Percentiles rank a stretch among this genome's conserved stretches.
These are phyloP conservation scores for Adrianichthys oophorus DNA, from an alignment of 2,797 vertebrate species.

Conservation along the genomic window DNA sequence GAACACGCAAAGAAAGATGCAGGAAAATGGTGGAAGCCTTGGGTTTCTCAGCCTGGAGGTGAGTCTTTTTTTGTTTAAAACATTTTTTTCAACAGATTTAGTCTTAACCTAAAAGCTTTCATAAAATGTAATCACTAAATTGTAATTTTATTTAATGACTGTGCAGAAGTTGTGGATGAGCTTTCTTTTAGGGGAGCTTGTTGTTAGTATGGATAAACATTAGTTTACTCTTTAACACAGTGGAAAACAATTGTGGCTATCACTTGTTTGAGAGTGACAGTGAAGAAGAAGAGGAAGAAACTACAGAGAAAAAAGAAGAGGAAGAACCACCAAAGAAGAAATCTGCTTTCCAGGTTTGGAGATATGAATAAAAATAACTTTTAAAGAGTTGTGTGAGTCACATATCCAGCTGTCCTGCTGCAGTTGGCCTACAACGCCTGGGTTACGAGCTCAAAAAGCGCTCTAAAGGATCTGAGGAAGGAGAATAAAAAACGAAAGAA, in stretches of 20 bases:
- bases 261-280: conserved; percentile 78
- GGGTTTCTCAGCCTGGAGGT: conserved; percentile 70
- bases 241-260: conserved; percentile 70
- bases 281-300: conserved; percentile 77
- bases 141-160: no score
- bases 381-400: background rate
- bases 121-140: no score
- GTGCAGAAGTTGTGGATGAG: no score
- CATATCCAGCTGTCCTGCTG: conserved; percentile 1
- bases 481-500: conserved; percentile 67
- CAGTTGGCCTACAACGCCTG: conserved; percentile 81
- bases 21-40: conserved; percentile 74
- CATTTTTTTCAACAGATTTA: background rate
- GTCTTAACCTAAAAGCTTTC: background rate
- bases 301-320: conserved; percentile 59
- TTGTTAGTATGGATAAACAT: no score
- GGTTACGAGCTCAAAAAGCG: conserved; percentile 74
- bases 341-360: conserved; percentile 78
- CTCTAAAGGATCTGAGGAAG: conserved; percentile 73
- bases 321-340: conserved; percentile 68
- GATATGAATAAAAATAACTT: background rate
- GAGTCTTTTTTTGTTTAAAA: conserved; percentile 30
- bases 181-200: no score
- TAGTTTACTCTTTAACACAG: conserved; percentile 39
- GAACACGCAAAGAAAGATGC: conserved; percentile 57